Evolutionary conservation across 2,888 invertebrate genomes (phyloP).

Genomic region (Parochlus steinenii): DNA sequence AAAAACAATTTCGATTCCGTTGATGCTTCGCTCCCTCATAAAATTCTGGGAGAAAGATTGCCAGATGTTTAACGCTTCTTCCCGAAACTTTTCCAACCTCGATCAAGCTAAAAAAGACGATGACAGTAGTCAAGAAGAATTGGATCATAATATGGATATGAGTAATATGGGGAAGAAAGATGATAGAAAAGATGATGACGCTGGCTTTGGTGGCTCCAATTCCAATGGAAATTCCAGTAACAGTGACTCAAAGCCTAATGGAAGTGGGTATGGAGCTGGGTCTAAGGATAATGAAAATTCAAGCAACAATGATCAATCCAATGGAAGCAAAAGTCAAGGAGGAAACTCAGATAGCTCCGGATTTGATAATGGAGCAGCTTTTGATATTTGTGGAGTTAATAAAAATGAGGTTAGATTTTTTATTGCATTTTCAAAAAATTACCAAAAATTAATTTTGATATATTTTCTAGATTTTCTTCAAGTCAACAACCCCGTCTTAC

Average conservation of each 20-base stretch:
- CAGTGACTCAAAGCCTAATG: too few relatives aligned
- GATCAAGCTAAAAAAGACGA: too few relatives aligned
- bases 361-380: neutral
- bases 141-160: neutral
- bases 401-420: constrained; percentile 10
- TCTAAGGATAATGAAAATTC: too few relatives aligned
- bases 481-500: too few relatives aligned
- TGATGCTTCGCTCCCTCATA: constrained; percentile 75
- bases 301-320: neutral
- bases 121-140: neutral
- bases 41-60: constrained; percentile 50
- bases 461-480: too few relatives aligned
- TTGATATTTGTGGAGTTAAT: constrained; percentile 10
- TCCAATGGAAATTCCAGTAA: too few relatives aligned
- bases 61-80: constrained; percentile 28
- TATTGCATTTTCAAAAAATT: too few relatives aligned
- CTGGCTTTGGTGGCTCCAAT: neutral
- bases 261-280: too few relatives aligned
- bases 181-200: neutral
- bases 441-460: too few relatives aligned
- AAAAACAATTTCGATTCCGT: constrained; percentile 81
- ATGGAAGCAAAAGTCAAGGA: constrained; percentile 1
- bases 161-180: constrained; percentile 3
- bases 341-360: too few relatives aligned
- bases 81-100: constrained; percentile 36